These are phyloP conservation scores for Zelostemma sp. DNA, from an alignment of 1,140 invertebrate species.

Conservation along the genomic window DNA sequence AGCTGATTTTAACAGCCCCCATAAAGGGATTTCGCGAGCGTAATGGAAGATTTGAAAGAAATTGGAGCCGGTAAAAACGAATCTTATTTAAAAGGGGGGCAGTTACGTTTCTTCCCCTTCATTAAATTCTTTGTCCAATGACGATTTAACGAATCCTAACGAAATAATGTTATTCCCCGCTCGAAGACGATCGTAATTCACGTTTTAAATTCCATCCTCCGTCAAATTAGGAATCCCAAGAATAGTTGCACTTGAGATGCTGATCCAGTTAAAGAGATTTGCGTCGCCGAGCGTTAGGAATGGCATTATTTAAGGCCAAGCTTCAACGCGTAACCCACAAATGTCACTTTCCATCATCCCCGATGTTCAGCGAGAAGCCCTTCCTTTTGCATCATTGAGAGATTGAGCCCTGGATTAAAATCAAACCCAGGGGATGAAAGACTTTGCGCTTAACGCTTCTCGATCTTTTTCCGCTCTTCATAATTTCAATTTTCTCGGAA, in stretches of 20 bases:
- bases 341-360: slow-evolving; percentile 42
- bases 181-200: slow-evolving; percentile 35
- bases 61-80: slow-evolving; percentile 21
- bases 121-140: slow-evolving; percentile 34
- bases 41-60: slow-evolving; percentile 39
- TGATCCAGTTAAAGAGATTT: slow-evolving; percentile 46
- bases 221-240: slow-evolving; percentile 49
- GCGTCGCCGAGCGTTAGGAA: slow-evolving; percentile 30
- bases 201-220: slow-evolving; percentile 39
- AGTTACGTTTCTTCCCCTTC: slow-evolving; percentile 11
- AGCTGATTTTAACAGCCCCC: slow-evolving; percentile 40
- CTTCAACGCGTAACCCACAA: slow-evolving; percentile 41
- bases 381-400: slow-evolving; percentile 27
- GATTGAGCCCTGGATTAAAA: slow-evolving; percentile 31
- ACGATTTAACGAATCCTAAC: slow-evolving; percentile 16
- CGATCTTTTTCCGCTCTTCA: background rate
- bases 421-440: background rate
- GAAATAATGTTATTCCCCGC: too few species aligned
- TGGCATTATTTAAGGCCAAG: slow-evolving; percentile 22
- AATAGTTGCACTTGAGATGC: slow-evolving; percentile 18
- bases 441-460: background rate
- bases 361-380: slow-evolving; percentile 47
- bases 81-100: slow-evolving; percentile 25
- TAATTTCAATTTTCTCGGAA: background rate
- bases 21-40: slow-evolving; percentile 32